These are phyloP conservation scores for Kryptopterus vitreolus DNA, from an alignment of 2,797 vertebrate species.

Conservation along the genomic window DNA sequence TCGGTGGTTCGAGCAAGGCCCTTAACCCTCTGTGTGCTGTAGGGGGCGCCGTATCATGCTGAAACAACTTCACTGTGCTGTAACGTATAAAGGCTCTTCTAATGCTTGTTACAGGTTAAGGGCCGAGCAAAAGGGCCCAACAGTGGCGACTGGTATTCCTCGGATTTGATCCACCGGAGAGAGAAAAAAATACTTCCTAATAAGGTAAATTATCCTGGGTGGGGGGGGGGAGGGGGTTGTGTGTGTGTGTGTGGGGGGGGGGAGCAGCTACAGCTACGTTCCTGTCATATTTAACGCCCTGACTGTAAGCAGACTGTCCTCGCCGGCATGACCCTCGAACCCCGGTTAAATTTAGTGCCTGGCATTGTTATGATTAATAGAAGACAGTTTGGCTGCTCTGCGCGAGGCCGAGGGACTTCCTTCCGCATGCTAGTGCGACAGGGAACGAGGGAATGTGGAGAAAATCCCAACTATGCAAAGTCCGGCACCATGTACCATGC, in stretches of 20 bases:
- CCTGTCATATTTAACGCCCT: neutral
- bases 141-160: no score
- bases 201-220: neutral
- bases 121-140: no score
- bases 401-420: constrained; percentile 60
- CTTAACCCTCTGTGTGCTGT: no score
- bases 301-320: constrained; percentile 33
- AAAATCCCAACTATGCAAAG: constrained; percentile 5
- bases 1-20: no score
- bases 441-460: constrained; percentile 48
- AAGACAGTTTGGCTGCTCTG: constrained; percentile 50
- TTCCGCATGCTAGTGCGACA: constrained; percentile 41
- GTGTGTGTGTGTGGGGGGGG: no score
- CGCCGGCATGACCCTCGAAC: constrained; percentile 51
- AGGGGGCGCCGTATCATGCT: no score
- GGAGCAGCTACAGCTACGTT: neutral
- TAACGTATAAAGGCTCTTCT: no score
- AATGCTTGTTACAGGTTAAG: no score
- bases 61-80: no score
- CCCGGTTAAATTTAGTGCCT: constrained; percentile 59
- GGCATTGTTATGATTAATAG: constrained; percentile 65
- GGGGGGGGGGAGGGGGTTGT: no score
- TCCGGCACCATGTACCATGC: constrained; percentile 56
- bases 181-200: no score
- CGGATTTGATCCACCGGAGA: no score